phyloP scores from a whole-genome alignment of 2,888 invertebrate species.

The Magallana nippona region DNA sequence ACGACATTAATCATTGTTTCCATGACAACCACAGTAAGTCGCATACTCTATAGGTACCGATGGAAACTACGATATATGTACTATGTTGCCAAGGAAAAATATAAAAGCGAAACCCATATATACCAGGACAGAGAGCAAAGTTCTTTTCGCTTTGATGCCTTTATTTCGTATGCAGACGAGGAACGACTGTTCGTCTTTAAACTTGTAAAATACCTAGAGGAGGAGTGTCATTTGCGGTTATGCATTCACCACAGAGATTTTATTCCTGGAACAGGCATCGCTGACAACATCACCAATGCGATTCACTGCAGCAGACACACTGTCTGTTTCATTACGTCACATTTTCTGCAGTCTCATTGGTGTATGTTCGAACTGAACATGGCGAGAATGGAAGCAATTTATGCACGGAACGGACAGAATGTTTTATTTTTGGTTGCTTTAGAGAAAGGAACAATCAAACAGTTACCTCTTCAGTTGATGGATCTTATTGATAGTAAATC shows the following conservation, averaged over 20 bases:
- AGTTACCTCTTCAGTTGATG: constrained; percentile 40
- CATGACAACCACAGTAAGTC: not conserved
- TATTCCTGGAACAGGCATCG: constrained; percentile 54
- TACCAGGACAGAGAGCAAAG: not conserved
- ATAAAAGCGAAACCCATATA: not conserved
- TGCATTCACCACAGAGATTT: constrained; percentile 57
- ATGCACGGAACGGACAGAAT: constrained; percentile 42
- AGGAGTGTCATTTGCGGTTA: constrained; percentile 4
- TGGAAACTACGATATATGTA: constrained; percentile 46
- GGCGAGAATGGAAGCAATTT: constrained; percentile 52
- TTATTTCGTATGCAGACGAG: constrained; percentile 56
- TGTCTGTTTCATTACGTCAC: constrained; percentile 51
- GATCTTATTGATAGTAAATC: constrained; percentile 43
- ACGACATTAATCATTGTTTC: no score
- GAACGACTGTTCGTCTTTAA: constrained; percentile 48
- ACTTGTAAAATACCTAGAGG: constrained; percentile 50
- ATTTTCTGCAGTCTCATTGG: constrained; percentile 54
- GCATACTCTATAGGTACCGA: constrained; percentile 40
- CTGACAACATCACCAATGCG: constrained; percentile 56
- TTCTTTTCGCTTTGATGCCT: constrained; percentile 55
- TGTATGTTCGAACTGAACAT: constrained; percentile 61
- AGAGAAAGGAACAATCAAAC: constrained; percentile 39
- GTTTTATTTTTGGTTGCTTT: constrained; percentile 48
- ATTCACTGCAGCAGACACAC: constrained; percentile 57
- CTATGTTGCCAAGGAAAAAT: constrained; percentile 41